phyloP scores from a whole-genome alignment of 2,888 invertebrate species.

The Protonemura montana region DNA sequence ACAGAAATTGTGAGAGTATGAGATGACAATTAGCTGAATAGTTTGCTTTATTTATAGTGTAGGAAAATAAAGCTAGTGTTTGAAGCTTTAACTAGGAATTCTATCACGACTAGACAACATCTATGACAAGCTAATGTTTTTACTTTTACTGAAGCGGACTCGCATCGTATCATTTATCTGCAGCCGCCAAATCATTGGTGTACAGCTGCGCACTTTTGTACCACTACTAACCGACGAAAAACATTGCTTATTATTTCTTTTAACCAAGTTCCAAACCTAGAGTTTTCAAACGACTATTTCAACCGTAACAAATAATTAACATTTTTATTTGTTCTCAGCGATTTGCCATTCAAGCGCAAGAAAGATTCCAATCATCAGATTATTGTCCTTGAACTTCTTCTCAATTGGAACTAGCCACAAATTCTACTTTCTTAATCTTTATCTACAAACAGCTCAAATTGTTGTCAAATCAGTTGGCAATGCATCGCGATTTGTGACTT shows the following conservation, averaged over 20 bases:
- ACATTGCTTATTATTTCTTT: background rate
- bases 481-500: background rate
- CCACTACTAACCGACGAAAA: background rate
- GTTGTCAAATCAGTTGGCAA: background rate
- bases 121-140: background rate
- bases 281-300: background rate
- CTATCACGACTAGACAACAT: slow-evolving; percentile 12
- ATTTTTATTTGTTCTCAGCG: background rate
- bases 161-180: background rate
- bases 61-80: background rate
- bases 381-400: background rate
- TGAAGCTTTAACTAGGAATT: slow-evolving; percentile 9
- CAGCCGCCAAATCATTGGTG: slow-evolving; percentile 5
- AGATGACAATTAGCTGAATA: background rate
- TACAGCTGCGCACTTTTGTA: background rate
- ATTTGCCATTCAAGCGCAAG: background rate
- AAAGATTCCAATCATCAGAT: background rate
- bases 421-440: background rate
- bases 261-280: background rate
- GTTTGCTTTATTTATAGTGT: background rate
- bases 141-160: background rate
- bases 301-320: background rate
- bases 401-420: background rate
- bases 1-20: background rate
- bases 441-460: background rate